Base-by-base conservation (phyloP, 2,797 vertebrate species). In the Cheirogaleus major region DNA sequence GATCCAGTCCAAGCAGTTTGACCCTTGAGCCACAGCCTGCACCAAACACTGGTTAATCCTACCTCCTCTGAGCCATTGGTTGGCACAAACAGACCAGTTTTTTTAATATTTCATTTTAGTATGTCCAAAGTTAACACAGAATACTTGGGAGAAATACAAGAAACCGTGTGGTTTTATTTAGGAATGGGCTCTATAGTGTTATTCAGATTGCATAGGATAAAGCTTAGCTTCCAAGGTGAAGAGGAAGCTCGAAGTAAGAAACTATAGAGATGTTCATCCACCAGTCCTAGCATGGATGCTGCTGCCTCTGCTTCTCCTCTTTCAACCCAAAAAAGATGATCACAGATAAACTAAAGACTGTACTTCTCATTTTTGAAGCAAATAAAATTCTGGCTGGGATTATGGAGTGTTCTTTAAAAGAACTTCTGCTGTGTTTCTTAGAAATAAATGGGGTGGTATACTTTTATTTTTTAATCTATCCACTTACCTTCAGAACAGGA, bases 351-450 rank as follows among this genome's bases (percentile, higher is more conserved):
- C 67, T 32, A 30, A 55, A 91, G 17, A 15, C 59, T 43, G 30
- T 43, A 65, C 50, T 89, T 85, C 72, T 72, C 43, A 43, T 82
- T 35, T 45, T 63, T 63, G 55, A 89, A 63, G 17, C 50, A 63
- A 85, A 95, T 85, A 67, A 15, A 87, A 79, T 85, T 79, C 35
- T 97, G 45, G 2, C 25, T 69, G 45, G 30, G 35, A 93, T 80
- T 18, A 3, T 82, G 22, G 7, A 35, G 14, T 0, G 35, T 93
- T 76, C 89, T 89, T 90, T 90, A 38, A 65, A 88, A 90, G 30
- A 87, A 20, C n/a, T 22, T 90, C 79, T 93, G 3, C 25, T 78
- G 2, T 91, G 17, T 94, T 86, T 95, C 89, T 93, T 95, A 85
- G 50, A 67, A 87, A 67, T 50, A 87, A 78, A 76, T 82, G 41